These are phyloP conservation scores for Buphagus erythrorhynchus DNA, from an alignment of 2,797 vertebrate genomes.

Conservation along the genomic window DNA sequence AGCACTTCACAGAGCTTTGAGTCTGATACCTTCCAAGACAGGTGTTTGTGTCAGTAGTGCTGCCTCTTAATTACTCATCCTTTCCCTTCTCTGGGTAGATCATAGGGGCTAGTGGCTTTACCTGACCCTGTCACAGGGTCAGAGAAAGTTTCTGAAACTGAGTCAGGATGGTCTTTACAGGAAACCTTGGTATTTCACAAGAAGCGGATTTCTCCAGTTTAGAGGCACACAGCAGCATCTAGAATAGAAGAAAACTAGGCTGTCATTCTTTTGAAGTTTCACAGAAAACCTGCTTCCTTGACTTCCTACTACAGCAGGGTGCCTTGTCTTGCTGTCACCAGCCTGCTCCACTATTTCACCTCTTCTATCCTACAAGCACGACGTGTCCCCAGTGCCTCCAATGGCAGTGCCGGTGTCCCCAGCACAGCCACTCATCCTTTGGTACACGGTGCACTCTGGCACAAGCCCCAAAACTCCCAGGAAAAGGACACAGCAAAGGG, in stretches of 20 bases:
- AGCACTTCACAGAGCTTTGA: not conserved
- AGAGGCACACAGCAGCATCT: not conserved
- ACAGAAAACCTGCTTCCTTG: not conserved
- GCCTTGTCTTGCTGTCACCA: not conserved
- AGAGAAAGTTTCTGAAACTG: not conserved
- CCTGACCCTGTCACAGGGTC: not conserved
- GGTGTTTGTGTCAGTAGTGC: not conserved
- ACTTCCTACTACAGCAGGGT: not conserved
- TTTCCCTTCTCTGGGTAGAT: not conserved
- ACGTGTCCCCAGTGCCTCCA: accelerated
- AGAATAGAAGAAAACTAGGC: not conserved
- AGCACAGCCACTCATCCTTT: not conserved
- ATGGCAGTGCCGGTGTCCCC: not conserved
- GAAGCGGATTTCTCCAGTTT: not conserved
- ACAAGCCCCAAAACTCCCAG: not conserved
- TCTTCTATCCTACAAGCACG: not conserved
- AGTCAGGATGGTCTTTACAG: not conserved
- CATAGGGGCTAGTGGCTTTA: not conserved
- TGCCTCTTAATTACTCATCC: not conserved
- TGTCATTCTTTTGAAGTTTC: not conserved
- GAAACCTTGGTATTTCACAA: not conserved
- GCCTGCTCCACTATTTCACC: not conserved
- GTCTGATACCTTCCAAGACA: not conserved
- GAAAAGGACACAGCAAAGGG: not conserved
- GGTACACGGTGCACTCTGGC: not conserved